These are phyloP conservation scores for Brachionus koreanus DNA, from an alignment of 1,140 invertebrate genomes.

Conservation along the genomic window DNA sequence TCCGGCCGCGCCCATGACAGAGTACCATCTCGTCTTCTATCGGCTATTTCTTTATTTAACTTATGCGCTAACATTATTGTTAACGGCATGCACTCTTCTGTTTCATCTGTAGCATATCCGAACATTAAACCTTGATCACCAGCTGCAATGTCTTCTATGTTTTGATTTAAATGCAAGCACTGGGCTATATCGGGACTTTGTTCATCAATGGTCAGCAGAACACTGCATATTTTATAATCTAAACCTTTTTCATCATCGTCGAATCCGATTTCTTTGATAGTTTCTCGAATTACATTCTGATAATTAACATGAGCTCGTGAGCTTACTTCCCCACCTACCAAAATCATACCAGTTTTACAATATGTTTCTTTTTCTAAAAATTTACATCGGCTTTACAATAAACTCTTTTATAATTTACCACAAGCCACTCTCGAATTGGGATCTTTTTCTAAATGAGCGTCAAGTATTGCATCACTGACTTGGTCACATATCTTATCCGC, in stretches of 20 bases:
- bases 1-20: slow-evolving; percentile 96
- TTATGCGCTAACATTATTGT: slow-evolving; percentile 90
- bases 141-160: slow-evolving; percentile 93
- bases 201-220: slow-evolving; percentile 92
- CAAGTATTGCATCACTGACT: slow-evolving; percentile 96
- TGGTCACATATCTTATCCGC: slow-evolving; percentile 99
- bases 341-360: slow-evolving; percentile 65
- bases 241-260: slow-evolving; percentile 96
- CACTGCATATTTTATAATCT: slow-evolving; percentile 97
- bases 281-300: slow-evolving; percentile 88
- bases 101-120: slow-evolving; percentile 77
- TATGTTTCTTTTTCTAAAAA: slow-evolving; percentile 55
- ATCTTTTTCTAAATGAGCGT: slow-evolving; percentile 92
- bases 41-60: slow-evolving; percentile 85
- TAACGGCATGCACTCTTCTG: slow-evolving; percentile 95
- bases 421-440: slow-evolving; percentile 96
- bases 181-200: slow-evolving; percentile 94
- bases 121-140: slow-evolving; percentile 84
- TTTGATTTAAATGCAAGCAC: slow-evolving; percentile 85
- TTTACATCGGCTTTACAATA: neutral
- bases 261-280: slow-evolving; percentile 94
- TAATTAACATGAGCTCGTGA: slow-evolving; percentile 84
- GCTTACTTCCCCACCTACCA: slow-evolving; percentile 66
- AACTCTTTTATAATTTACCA: slow-evolving; percentile 62
- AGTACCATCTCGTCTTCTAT: slow-evolving; percentile 78